phyloP scores from a whole-genome alignment of 2,888 invertebrate genomes.

The Liodrosophila aerea region DNA sequence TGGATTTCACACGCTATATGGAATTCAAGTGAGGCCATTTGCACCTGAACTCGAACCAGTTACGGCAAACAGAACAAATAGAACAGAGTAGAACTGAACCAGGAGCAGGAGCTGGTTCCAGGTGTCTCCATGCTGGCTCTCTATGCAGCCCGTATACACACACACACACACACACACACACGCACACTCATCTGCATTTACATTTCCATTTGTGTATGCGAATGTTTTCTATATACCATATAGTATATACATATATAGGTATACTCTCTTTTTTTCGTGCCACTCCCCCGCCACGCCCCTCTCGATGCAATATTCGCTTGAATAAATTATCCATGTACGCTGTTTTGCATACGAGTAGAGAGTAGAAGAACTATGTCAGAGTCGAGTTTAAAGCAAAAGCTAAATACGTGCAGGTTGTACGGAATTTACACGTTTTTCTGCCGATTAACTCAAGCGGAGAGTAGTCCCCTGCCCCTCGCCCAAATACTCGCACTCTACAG shows the following conservation, averaged over 20 bases:
- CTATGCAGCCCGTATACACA: not conserved
- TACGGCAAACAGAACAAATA: not conserved
- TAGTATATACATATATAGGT: too few species aligned
- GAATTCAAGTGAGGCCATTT: constrained; percentile 58
- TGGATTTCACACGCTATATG: constrained; percentile 61
- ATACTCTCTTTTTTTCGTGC: not conserved
- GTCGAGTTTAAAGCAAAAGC: constrained; percentile 50
- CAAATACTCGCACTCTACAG: too few species aligned
- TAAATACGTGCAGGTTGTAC: constrained; percentile 22
- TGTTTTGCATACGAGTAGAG: constrained; percentile 50
- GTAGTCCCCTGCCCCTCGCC: too few species aligned
- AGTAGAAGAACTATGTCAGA: constrained; percentile 6
- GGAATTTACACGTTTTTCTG: constrained; percentile 9
- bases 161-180: constrained; percentile 8
- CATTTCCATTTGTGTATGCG: constrained; percentile 57
- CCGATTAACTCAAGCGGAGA: constrained; percentile 9
- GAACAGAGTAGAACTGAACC: too few species aligned
- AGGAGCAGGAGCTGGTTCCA: constrained; percentile 2
- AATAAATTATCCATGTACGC: constrained; percentile 64
- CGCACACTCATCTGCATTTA: constrained; percentile 47
- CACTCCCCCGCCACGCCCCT: constrained; percentile 6
- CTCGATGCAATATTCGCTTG: constrained; percentile 51
- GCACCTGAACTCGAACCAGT: constrained; percentile 23
- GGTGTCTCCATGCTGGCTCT: constrained; percentile 32
- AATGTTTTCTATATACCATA: not conserved